Conservation (phyloP, 2,888 invertebrate species). For the Dicyrtomina minuta region DNA sequence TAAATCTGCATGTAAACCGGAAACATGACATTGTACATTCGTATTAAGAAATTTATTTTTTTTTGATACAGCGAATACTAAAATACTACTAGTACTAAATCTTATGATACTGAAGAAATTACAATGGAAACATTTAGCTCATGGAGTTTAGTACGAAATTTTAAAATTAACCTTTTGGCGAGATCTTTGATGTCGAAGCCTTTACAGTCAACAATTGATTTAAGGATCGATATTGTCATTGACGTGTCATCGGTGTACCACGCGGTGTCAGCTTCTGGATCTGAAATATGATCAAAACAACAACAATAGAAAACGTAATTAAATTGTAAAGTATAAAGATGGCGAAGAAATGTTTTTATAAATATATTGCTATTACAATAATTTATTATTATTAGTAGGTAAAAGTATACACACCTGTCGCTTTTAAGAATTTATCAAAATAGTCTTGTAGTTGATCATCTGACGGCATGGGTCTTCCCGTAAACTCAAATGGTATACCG, state of each 20-base stretch:
- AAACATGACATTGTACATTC: not conserved
- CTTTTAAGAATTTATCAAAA: not conserved
- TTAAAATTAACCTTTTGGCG: not conserved
- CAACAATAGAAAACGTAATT: no score
- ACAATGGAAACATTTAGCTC: not conserved
- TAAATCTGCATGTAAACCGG: not conserved
- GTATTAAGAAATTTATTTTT: no score
- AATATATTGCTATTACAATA: no score
- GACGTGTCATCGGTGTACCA: slow-evolving; percentile 16
- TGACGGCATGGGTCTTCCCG: not conserved
- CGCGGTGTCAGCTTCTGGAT: not conserved
- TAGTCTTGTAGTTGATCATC: not conserved
- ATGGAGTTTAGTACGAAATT: no score
- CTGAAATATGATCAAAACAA: no score
- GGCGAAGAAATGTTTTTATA: no score
- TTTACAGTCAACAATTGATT: not conserved
- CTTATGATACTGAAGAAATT: not conserved
- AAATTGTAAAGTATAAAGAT: no score
- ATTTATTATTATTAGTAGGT: not conserved
- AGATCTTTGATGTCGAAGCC: not conserved
- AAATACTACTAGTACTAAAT: no score
- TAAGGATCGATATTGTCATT: not conserved
- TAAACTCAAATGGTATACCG: not conserved
- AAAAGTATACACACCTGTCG: not conserved
- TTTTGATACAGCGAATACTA: no score